phyloP scores from a whole-genome alignment of 2,113 vertebrate genomes.

The Cynocephalus volans region DNA sequence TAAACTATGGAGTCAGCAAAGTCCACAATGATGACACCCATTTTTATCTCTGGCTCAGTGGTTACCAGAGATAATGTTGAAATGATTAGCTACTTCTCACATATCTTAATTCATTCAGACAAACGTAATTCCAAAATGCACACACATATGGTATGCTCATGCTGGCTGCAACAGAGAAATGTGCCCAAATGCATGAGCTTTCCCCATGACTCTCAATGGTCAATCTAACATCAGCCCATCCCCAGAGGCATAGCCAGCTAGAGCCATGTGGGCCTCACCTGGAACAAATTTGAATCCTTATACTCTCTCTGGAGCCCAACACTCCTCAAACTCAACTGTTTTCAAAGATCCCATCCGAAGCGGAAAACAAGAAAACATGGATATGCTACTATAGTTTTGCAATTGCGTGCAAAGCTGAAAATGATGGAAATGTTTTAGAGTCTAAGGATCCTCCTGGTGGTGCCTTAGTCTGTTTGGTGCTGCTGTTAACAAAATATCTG shows the following conservation, averaged over 20 bases:
- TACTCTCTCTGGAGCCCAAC: background rate
- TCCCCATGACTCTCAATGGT: background rate
- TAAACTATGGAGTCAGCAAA: background rate
- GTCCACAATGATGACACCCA: background rate
- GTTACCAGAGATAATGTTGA: background rate
- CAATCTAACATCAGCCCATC: background rate
- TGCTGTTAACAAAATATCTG: background rate
- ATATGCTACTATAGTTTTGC: background rate
- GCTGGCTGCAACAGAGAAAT: background rate
- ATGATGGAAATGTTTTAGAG: background rate
- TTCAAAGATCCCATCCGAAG: background rate
- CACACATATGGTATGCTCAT: rapidly evolving
- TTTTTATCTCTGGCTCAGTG: background rate
- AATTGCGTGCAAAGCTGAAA: background rate
- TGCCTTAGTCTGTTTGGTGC: background rate
- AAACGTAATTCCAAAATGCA: background rate
- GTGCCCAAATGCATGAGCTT: background rate
- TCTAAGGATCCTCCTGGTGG: background rate
- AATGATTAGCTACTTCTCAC: background rate
- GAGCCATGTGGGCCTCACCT: no score
- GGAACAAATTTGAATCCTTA: background rate
- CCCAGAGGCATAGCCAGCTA: no score
- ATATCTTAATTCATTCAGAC: background rate
- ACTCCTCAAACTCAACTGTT: background rate
- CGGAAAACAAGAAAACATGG: background rate